Evolutionary conservation across 2,888 invertebrate genomes (phyloP), one percentile per base, ranked within the genome.

Genomic region (Nomada fucata): DNA sequence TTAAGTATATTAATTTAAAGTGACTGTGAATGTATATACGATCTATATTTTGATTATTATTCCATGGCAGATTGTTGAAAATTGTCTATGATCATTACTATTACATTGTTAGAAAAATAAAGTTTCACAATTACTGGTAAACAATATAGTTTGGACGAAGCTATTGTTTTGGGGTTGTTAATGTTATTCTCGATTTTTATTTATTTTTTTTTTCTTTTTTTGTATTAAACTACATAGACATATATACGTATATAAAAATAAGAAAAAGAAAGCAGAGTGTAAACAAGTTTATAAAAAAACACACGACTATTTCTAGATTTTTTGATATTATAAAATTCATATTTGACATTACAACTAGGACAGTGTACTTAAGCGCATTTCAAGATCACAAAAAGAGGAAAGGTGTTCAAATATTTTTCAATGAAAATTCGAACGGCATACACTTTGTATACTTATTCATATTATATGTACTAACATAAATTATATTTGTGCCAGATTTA

Each of bases 41-140:
- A 91, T 91, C 13, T 15, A 90, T 91, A 91, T 89, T 88, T 91
- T 92, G 90, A 91, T 93, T 90, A 83, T 85, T 84, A 91, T 92
- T 91, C 91, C 89, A 90, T 89, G 88, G 90, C 93, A 91, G 89
- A 90, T 93, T 92, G 91, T 91, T 92, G 90, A 89, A 86, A 88
- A 90, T 89, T 83, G 0, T 36, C 36, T 36, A 36, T 36, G 36
- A 83, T 87, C 84, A 84, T 88, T 89, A 89, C 86, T 89, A 88
- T 87, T 85, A 85, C 86, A 89, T 90, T 91, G 90, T 92, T 91
- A 91, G 88, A 88, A 82, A 89, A 90, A 91, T 90, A 89, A 91
- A 90, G 73, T 86, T 87, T 89, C 88, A 87, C 26, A 52, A 76
- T 69, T 89, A 90, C 88, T 88, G 84, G 83, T 86, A 85, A 88